Evolutionary conservation across 2,888 invertebrate species (phyloP).

Genomic region (Agonopterix heracliana): DNA sequence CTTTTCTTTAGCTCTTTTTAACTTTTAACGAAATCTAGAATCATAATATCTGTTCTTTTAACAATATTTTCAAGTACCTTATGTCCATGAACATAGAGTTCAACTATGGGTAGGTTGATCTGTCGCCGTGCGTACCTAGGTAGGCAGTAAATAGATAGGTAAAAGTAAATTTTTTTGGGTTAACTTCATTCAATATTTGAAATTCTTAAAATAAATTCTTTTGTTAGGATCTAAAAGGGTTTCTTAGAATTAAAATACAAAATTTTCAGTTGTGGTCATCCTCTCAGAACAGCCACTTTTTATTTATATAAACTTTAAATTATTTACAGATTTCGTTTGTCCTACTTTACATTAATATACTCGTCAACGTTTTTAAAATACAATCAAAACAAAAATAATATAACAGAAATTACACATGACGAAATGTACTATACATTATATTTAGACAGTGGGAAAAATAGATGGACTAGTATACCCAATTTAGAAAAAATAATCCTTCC

Average conservation of each 20-base stretch:
- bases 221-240: no score
- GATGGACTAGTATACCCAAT: slow-evolving; percentile 71
- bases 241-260: slow-evolving; percentile 9
- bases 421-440: slow-evolving; percentile 57
- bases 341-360: slow-evolving; percentile 74
- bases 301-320: slow-evolving; percentile 76
- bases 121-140: no score
- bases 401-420: slow-evolving; percentile 68
- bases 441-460: slow-evolving; percentile 54
- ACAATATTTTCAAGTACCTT: no score
- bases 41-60: no score
- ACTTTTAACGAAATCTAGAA: no score
- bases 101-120: no score
- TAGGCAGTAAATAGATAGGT: no score
- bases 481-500: slow-evolving; percentile 65
- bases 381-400: slow-evolving; percentile 64
- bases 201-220: no score
- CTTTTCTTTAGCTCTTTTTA: background rate
- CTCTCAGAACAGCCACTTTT: slow-evolving; percentile 69
- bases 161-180: no score
- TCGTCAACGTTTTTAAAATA: slow-evolving; percentile 73
- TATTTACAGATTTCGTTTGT: slow-evolving; percentile 71
- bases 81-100: no score
- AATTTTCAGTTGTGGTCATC: slow-evolving; percentile 35
- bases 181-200: no score